Evolutionary conservation across 2,888 invertebrate species (phyloP), one percentile per base, ranked within the genome.

Genomic region (Drosophila meridionalis): DNA sequence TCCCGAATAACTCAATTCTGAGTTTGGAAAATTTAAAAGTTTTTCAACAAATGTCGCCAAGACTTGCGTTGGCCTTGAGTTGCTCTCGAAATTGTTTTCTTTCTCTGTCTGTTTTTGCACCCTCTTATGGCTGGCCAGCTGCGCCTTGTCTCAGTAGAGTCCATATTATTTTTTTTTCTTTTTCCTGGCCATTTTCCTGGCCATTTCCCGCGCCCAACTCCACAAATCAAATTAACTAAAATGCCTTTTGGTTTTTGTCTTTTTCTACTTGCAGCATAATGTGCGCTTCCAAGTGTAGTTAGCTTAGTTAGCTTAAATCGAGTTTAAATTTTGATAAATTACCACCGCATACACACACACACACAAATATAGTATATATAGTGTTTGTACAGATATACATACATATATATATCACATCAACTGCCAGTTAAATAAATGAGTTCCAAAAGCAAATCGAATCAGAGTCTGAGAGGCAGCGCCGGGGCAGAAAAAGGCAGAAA

Each of bases 201-300:
- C 60, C 65, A 72, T 60, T 63, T 66, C 34, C 56, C 53, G 38
- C 52, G 65, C 69, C 67, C 73, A 71, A 67, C 69, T 76, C 69
- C 71, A 83, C 84, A 87, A 87, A 89, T 86, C 84, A 90, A 90
- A 84, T 80, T 87, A 87, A 82, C 83, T 84, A 87, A 87, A 90
- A 90, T 83, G 80, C 82, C 91, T 90, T 90, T 90, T 91, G 90
- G 85, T 89, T 91, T 90, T 91, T 86, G 87, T 80, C 91, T 89
- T 88, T 88, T 90, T 77, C 83, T 91, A 92, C 82, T 87, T 87
- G 92, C 92, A 90, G 81, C 91, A 82, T 79, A 87, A 79, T 88
- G 92, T 91, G 82, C 92, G 90, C 87, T 92, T 92, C 91, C 88
- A 91, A 82, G 77, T 62, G 58, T 80, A 78, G 77, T 77, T 80